Evolutionary conservation across 1,140 invertebrate genomes (phyloP).

Genomic region (Bradynema listronoti): DNA sequence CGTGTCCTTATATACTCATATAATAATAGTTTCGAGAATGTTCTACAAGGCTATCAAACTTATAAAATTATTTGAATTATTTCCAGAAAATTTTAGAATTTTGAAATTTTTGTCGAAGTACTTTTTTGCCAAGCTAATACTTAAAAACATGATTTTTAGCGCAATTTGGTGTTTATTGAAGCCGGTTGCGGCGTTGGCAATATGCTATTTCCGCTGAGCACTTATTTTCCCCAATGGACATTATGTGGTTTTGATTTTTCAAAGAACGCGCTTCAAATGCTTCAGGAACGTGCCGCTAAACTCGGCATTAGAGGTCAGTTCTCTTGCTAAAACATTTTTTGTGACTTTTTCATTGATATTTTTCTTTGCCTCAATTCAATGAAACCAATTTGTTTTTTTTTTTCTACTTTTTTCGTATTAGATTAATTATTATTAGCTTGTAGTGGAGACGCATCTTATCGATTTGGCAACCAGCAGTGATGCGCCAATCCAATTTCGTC

Average conservation of each 20-base stretch:
- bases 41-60: too few relatives aligned
- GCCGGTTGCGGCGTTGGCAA: constrained; percentile 96
- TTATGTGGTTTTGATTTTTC: constrained; percentile 92
- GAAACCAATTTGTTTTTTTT: constrained; percentile 12
- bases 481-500: constrained; percentile 33
- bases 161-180: constrained; percentile 66
- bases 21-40: too few relatives aligned
- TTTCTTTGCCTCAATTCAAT: neutral
- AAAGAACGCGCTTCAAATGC: constrained; percentile 60
- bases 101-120: too few relatives aligned
- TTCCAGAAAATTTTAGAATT: too few relatives aligned
- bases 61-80: too few relatives aligned
- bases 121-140: too few relatives aligned
- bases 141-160: too few relatives aligned
- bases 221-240: constrained; percentile 68
- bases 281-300: constrained; percentile 37
- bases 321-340: neutral
- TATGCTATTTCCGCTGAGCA: constrained; percentile 82
- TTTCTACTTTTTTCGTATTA: constrained; percentile 32
- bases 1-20: too few relatives aligned
- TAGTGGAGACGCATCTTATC: constrained; percentile 35
- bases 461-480: constrained; percentile 31
- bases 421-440: neutral
- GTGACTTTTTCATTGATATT: neutral
- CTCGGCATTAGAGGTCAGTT: constrained; percentile 9